These are phyloP conservation scores for Bryconaethiops microstoma DNA, from an alignment of 2,797 vertebrate species.

Conservation along the genomic window DNA sequence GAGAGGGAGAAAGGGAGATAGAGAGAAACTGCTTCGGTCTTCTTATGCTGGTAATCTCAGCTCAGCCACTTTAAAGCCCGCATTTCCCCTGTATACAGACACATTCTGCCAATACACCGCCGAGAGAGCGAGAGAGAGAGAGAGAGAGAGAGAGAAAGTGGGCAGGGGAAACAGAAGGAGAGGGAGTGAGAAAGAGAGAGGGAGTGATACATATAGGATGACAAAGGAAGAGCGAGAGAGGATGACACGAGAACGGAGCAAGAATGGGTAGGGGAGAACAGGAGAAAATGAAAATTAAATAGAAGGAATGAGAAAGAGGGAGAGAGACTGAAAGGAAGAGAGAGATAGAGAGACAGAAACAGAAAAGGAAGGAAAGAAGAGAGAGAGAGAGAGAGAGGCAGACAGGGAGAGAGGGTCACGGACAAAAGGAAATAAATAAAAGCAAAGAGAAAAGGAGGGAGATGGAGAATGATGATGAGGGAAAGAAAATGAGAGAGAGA, in stretches of 20 bases:
- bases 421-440: not conserved
- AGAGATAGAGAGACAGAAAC: not conserved
- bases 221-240: not conserved
- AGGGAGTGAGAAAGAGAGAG: not conserved
- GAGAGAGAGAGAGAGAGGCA: not conserved
- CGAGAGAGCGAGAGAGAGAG: not conserved
- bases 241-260: not conserved
- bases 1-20: not conserved
- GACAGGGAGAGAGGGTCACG: not conserved
- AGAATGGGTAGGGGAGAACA: not conserved
- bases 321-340: not conserved
- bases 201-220: too few relatives aligned
- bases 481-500: constrained; percentile 31
- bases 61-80: constrained; percentile 56
- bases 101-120: constrained; percentile 41
- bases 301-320: not conserved
- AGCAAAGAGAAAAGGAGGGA: not conserved
- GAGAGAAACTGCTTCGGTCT: constrained; percentile 29
- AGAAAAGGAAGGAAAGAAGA: not conserved
- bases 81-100: constrained; percentile 57
- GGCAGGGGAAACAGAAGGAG: not conserved
- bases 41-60: constrained; percentile 65
- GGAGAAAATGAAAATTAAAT: too few relatives aligned
- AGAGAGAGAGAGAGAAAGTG: constrained; percentile 19
- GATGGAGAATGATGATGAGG: not conserved